Conservation (phyloP, 2,888 invertebrate species). For the Meteorus cinctellus region DNA sequence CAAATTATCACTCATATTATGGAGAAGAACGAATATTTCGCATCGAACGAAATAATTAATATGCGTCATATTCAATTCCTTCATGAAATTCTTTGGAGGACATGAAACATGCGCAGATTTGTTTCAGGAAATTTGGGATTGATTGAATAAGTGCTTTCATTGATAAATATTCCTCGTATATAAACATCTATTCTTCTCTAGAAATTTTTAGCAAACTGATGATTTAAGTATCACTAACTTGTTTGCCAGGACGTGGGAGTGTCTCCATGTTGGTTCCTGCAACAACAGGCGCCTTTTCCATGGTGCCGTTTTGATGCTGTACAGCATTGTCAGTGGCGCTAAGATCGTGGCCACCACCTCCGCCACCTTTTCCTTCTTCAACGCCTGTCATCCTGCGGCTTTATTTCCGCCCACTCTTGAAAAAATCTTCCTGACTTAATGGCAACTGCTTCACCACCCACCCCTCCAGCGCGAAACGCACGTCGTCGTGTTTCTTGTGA, state of each 20-base stretch:
- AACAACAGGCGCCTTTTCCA: slow-evolving; percentile 77
- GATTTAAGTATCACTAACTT: slow-evolving; percentile 68
- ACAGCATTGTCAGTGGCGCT: slow-evolving; percentile 78
- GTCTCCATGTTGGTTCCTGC: slow-evolving; percentile 79
- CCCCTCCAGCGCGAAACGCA: slow-evolving; percentile 44
- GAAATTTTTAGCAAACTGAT: neutral
- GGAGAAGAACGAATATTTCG: too few relatives aligned
- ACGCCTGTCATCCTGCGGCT: slow-evolving; percentile 69
- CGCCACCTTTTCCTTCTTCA: slow-evolving; percentile 66
- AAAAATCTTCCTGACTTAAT: slow-evolving; percentile 47
- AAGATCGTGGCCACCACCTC: slow-evolving; percentile 63
- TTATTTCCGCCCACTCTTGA: slow-evolving; percentile 53
- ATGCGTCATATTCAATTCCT: too few relatives aligned
- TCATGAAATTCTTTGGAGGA: too few relatives aligned
- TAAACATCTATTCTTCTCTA: too few relatives aligned
- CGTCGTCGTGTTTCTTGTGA: slow-evolving; percentile 36
- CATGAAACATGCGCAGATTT: too few relatives aligned
- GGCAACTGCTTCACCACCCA: slow-evolving; percentile 44
- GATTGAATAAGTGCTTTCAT: too few relatives aligned
- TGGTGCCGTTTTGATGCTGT: slow-evolving; percentile 74
- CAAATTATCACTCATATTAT: too few relatives aligned
- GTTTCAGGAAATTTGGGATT: too few relatives aligned
- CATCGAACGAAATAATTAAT: too few relatives aligned
- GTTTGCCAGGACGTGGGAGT: slow-evolving; percentile 76
- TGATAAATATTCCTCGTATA: too few relatives aligned